Base-by-base conservation (phyloP, 2,797 vertebrate genomes). In the Falco concolor region DNA sequence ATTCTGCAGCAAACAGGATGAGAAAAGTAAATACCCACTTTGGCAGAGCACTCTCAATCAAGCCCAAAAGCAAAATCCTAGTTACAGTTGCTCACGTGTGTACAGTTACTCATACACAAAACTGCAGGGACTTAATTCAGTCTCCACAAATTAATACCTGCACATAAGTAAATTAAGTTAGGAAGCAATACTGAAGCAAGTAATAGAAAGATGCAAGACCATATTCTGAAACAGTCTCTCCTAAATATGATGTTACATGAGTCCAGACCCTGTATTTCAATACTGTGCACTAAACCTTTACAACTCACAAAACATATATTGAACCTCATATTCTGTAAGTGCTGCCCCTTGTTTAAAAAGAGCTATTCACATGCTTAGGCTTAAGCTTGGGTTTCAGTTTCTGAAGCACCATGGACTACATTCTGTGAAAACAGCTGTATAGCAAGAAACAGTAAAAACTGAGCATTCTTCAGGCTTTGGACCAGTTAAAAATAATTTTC, bases 1-100 rank as follows among this genome's bases (percentile, higher is more conserved):
- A 60, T 77, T 95, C 64, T 84, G 52, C 28, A 91, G 74, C 70
- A 88, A 96, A 91, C 22, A 86, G 76, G 69, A 91, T 81, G 25
- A 84, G 54, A 88, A 73, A 57, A 91, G 28, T 80, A 91, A 91
- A 94, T 86, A 89, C 59, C 38, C 53, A 27, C 19, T 86, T 74
- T 61, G 49, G 88, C 80, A 91, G 90, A 64, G 60, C 14, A 38
- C 10, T 82, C 67, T 44, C 63, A 84, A 3, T 42, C 0, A 0
- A 94, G 52, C 56, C 60, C 69, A 52, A 84, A 87, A 91, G 50
- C 56, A 78, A 88, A 96, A 84, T 70, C 28, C 57, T 56, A 63
- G 34, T 67, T 73, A 72, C 40, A 80, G 76, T 52, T 93, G 56
- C 75, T 92, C 89, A 93, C n/a, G 78, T 12, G 0, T 47, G 79